Base-by-base conservation (phyloP, 2,888 invertebrate species). In the Branchipolynoe longqiensis region DNA sequence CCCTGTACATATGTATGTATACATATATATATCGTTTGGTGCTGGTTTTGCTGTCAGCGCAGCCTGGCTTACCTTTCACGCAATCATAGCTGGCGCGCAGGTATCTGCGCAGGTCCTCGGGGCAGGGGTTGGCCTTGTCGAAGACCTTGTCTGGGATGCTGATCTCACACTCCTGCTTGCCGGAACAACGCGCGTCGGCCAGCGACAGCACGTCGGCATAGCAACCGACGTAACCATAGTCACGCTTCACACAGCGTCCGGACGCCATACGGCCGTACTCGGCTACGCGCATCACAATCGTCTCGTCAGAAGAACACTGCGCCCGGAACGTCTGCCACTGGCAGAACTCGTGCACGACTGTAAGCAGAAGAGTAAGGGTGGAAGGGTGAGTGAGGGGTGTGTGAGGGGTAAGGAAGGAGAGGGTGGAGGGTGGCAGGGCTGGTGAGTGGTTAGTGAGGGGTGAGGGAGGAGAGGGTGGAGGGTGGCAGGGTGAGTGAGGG, bases 181-280 rank as follows among this genome's bases (percentile, higher is more conserved):
- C 84, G 22, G 84, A 84, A 56, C 84, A 84, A 31, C 84, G 84
- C 1, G 84, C 40, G 25, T 84, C 84, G n/a, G 84, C 64, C 18
- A 84, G 31, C 8, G 40, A 25, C 31, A 84, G 41, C 48, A 84
- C 84, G 69, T 84, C 41, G 48, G 64, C 54, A 48, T n/a, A 69
- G 73, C 84, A 84, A 18, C 84, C 84, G 33, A 85, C 85, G 58
- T 85, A 85, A 25, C 85, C 85, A 38, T 85, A 85, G 40, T 85
- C 85, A 25, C 85, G 54, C 78, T 78, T 85, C 59, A 85, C 78
- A 33, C 85, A 85, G 25, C 85, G 74, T 6, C 85, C 85, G 40
- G 41, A 33, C 18, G 6, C 38, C 85, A 85, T 85, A 28, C 85
- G 74, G 56, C 85, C 85, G 40, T 85, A 85, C 38, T 41, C 38